Percentiles rank a stretch among this genome's conserved stretches.
These are phyloP conservation scores for Ariolimax columbianus DNA, from an alignment of 2,888 invertebrate genomes.

Conservation along the genomic window DNA sequence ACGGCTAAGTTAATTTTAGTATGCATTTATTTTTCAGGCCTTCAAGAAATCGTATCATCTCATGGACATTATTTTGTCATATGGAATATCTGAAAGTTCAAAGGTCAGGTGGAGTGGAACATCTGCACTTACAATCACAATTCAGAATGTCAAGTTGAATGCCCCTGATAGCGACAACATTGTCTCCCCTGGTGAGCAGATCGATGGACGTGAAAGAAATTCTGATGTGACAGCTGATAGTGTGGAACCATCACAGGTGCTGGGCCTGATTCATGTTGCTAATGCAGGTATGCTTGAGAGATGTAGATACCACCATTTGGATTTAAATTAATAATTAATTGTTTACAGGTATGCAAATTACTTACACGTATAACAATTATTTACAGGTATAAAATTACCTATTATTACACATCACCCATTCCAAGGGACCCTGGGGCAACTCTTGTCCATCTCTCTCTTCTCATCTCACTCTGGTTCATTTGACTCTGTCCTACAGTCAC, in stretches of 20 bases:
- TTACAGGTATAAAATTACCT: too few species aligned
- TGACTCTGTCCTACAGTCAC: too few species aligned
- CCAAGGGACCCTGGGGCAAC: too few species aligned
- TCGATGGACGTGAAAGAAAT: conserved; percentile 25
- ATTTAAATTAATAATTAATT: too few species aligned
- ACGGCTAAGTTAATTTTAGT: too few species aligned
- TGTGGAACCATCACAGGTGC: conserved; percentile 60
- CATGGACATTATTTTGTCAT: conserved; percentile 74
- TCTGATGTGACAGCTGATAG: conserved; percentile 11
- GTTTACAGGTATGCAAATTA: too few species aligned
- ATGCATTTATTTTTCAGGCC: conserved; percentile 56
- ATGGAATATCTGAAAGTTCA: conserved; percentile 76
- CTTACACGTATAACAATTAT: too few species aligned
- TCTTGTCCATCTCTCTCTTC: too few species aligned
- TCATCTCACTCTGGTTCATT: too few species aligned
- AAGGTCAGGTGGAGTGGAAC: conserved; percentile 77
- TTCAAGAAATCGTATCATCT: conserved; percentile 71
- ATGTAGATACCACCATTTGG: too few species aligned
- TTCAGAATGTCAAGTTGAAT: conserved; percentile 60
- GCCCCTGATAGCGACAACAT: conserved; percentile 29
- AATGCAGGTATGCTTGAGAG: conserved; percentile 74
- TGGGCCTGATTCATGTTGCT: conserved; percentile 73
- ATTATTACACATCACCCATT: too few species aligned
- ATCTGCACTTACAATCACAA: conserved; percentile 70
- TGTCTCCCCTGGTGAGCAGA: conserved; percentile 51